Percentiles rank a stretch among this genome's conserved stretches.
These are phyloP conservation scores for Grus americana DNA, from an alignment of 2,113 vertebrate genomes.

Conservation along the genomic window DNA sequence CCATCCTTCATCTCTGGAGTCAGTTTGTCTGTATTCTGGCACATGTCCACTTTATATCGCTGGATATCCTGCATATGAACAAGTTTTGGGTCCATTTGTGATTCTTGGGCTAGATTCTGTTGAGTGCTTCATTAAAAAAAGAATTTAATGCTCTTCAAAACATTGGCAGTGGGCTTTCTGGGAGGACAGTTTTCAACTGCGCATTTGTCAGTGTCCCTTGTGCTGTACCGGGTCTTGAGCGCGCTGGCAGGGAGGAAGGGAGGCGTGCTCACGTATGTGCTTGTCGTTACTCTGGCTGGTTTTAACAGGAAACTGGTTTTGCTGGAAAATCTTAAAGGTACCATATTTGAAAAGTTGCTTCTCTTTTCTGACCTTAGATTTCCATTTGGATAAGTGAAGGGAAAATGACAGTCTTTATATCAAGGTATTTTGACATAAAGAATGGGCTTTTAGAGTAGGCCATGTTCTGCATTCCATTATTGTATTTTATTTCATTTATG, in stretches of 20 bases:
- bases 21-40: background rate
- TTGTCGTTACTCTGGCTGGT: background rate
- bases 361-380: background rate
- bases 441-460: background rate
- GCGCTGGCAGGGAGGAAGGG: background rate
- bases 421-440: background rate
- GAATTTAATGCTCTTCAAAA: background rate
- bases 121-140: background rate
- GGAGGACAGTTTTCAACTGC: background rate
- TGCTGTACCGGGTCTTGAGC: background rate
- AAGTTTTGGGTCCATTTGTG: background rate
- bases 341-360: background rate
- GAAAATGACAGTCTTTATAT: background rate
- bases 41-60: background rate
- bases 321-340: background rate
- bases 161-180: background rate
- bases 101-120: background rate
- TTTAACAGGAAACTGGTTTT: background rate
- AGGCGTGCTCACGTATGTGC: rapidly evolving
- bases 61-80: background rate
- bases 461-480: background rate
- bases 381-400: background rate
- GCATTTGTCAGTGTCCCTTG: background rate
- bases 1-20: background rate
- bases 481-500: background rate